phyloP scores from a whole-genome alignment of 2,888 invertebrate genomes.

The Troides helena region DNA sequence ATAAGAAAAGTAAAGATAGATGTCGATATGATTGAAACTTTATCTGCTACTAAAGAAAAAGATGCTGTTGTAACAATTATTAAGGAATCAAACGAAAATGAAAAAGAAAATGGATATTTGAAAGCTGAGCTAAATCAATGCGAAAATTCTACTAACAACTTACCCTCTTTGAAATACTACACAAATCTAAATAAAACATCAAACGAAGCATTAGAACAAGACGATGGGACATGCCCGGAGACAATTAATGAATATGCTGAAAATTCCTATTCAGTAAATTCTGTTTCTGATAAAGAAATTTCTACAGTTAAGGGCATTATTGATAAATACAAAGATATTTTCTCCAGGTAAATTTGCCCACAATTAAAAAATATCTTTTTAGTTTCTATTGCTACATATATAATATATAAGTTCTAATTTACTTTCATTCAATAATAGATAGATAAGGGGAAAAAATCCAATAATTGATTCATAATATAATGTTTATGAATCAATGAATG shows the following conservation, averaged over 20 bases:
- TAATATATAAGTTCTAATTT: too few relatives aligned
- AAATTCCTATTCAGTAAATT: not conserved
- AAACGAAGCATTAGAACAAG: not conserved
- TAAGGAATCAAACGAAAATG: slow-evolving; percentile 22
- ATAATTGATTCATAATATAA: too few relatives aligned
- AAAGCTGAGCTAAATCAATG: not conserved
- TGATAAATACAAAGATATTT: slow-evolving; percentile 11
- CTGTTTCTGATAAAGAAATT: slow-evolving; percentile 5
- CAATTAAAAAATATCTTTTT: not conserved
- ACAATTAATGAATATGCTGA: not conserved
- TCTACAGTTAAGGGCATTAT: slow-evolving; percentile 19
- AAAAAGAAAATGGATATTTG: not conserved
- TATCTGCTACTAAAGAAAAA: slow-evolving; percentile 20
- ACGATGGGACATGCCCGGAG: not conserved
- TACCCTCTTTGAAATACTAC: not conserved
- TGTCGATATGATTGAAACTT: slow-evolving; percentile 53
- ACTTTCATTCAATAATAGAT: too few relatives aligned
- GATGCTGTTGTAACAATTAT: not conserved
- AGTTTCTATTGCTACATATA: too few relatives aligned
- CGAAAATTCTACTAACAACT: not conserved
- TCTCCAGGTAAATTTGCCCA: slow-evolving; percentile 23
- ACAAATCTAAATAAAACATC: not conserved
- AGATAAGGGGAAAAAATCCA: too few relatives aligned
- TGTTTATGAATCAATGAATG: too few relatives aligned
- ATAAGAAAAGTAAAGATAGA: slow-evolving; percentile 59